These are phyloP conservation scores for Coelogynopora nodosa DNA, from an alignment of 2,888 invertebrate species.

Conservation along the genomic window DNA sequence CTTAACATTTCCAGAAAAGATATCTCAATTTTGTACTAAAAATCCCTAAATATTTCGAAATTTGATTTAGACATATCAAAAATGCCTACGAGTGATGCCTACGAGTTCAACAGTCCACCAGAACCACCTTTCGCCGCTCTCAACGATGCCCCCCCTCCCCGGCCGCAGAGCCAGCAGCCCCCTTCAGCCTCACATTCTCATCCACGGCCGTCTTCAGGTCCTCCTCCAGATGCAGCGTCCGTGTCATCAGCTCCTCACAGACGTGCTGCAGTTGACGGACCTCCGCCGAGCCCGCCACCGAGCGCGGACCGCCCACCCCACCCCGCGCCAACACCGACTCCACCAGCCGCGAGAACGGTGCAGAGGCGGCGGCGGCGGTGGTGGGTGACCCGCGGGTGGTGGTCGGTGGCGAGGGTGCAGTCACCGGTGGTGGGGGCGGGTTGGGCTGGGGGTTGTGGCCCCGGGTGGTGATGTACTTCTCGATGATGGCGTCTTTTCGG, in stretches of 20 bases:
- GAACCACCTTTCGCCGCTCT: too few relatives aligned
- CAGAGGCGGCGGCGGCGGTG: neutral
- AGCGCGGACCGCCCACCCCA: neutral
- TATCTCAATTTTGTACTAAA: too few relatives aligned
- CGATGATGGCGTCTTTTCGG: neutral
- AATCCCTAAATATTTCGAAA: too few relatives aligned
- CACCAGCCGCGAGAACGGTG: neutral
- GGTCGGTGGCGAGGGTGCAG: neutral
- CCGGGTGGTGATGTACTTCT: neutral
- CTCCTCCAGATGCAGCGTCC: constrained; percentile 35
- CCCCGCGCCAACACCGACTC: neutral
- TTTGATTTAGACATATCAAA: too few relatives aligned
- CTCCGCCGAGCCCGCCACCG: neutral
- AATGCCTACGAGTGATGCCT: too few relatives aligned
- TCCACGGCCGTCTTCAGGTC: constrained; percentile 16
- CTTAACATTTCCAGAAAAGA: too few relatives aligned
- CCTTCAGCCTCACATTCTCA: neutral
- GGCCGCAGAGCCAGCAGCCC: too few relatives aligned
- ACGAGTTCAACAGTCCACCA: too few relatives aligned
- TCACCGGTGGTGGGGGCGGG: neutral
- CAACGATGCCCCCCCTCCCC: too few relatives aligned
- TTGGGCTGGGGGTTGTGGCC: neutral
- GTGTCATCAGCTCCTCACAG: constrained; percentile 39
- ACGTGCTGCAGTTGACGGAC: constrained; percentile 23
- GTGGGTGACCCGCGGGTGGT: neutral